Evolutionary conservation across 1,140 invertebrate species (phyloP).

Genomic region (Steinernema khuongi): DNA sequence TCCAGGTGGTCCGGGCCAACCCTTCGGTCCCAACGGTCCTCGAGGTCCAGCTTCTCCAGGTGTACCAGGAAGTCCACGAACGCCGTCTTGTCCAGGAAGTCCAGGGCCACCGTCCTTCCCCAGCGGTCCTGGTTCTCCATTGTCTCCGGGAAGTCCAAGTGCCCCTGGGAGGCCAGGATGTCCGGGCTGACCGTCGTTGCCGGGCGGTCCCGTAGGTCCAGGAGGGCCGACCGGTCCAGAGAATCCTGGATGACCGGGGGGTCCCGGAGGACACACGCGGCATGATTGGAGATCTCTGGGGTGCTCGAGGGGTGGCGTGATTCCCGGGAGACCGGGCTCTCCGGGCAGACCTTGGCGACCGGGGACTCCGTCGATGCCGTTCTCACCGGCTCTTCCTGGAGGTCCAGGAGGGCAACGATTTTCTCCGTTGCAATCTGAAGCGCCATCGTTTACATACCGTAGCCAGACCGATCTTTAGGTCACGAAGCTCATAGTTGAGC

Average conservation of each 20-base stretch:
- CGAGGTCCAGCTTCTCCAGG: conserved; percentile 4
- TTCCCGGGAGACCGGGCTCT: background rate
- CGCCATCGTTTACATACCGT: too few species aligned
- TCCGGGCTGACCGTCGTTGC: conserved; percentile 2
- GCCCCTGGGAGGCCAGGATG: background rate
- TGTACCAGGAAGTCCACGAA: background rate
- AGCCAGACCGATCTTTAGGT: background rate
- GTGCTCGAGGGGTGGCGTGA: background rate
- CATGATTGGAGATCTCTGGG: background rate
- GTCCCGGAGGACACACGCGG: background rate
- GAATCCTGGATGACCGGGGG: conserved; percentile 8
- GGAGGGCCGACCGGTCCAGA: background rate
- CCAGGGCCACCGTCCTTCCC: background rate
- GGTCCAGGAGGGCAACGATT: background rate
- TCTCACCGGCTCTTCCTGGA: background rate
- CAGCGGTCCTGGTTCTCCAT: background rate
- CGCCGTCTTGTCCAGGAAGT: background rate
- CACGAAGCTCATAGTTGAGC: background rate
- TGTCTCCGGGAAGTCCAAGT: background rate
- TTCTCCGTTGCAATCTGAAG: conserved; percentile 2
- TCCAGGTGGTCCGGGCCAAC: conserved; percentile 7
- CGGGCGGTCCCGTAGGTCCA: background rate
- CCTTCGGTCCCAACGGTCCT: background rate
- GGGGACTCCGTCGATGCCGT: background rate
- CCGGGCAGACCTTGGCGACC: background rate